Conservation (phyloP, 2,113 vertebrate genomes). For the Chunga burmeisteri region DNA sequence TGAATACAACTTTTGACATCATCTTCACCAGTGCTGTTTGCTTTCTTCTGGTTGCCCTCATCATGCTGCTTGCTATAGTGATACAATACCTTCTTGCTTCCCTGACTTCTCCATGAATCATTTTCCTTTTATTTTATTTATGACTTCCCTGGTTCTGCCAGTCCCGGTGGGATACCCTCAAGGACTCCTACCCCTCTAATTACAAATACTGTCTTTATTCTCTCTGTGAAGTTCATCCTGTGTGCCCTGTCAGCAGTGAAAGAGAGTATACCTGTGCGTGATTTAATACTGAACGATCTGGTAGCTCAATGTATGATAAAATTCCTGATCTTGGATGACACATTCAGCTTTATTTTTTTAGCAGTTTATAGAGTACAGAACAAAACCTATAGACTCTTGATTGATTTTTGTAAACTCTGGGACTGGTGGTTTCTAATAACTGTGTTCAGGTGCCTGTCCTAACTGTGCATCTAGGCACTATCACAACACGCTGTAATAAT, state of each 20-base stretch:
- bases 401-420: not conserved
- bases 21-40: not conserved
- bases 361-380: not conserved
- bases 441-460: not conserved
- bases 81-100: not conserved
- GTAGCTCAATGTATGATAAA: not conserved
- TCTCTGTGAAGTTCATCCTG: not conserved
- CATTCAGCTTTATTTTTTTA: not conserved
- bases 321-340: not conserved
- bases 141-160: not conserved
- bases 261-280: not conserved
- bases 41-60: not conserved
- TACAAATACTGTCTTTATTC: not conserved
- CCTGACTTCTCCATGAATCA: rapidly evolving
- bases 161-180: not conserved
- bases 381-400: not conserved
- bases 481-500: not conserved
- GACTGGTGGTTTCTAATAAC: not conserved
- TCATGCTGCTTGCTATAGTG: rapidly evolving
- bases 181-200: not conserved
- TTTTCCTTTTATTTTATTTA: not conserved
- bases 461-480: not conserved
- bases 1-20: not conserved
- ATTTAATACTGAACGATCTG: not conserved
- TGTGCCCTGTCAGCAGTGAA: not conserved